Evolutionary conservation across 2,797 vertebrate species (phyloP), one percentile per base, ranked within the genome.

Genomic region (Chaetophractus vellerosus): DNA sequence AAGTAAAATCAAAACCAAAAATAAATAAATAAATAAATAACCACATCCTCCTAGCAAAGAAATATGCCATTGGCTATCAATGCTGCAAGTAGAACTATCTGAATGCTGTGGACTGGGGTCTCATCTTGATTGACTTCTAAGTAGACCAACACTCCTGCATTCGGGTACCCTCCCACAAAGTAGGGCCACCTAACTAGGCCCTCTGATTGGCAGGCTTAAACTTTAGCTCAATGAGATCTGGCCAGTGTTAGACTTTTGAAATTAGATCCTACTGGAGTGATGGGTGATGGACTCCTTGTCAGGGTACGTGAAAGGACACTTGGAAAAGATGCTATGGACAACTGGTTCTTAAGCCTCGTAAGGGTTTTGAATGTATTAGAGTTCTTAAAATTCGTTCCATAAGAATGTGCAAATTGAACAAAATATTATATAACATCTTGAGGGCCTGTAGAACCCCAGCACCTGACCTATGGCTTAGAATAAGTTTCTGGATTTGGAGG

Each of bases 371-470:
- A 72, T 86, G 24, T 6, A 59, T 57, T 8, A 64, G 31, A 45
- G 11, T 9, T 55, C 23, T 52, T 11, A 85, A 78, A 78, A n/a
- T 15, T 81, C 18, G 63, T 38, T 26, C 7, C 24, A 16, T 72
- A 76, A 81, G 91, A 93, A 48, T 36, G 45, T 26, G 12, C 16
- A 68, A 52, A 57, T n/a, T 76, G 33, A 92, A 71, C 31, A 95
- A 94, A 91, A 80, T 41, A 36, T 57, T 41, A 26, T 12, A 45
- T 64, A n/a, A 19, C 4, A 19, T 21, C 31, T 31, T 85, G 45
- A 63, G 28, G 26, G 2, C 4, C 38, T 21, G 45, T 14, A 24
- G 38, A 38, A 9, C n/a, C 45, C 7, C 82, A 0, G 1, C 4
- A 28, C 28, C 71, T 38, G 23, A 86, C 19, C 18, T 63, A 12